A percentile compares a stretch with the other conserved stretches of the same genome.
phyloP scores from a whole-genome alignment of 2,888 invertebrate genomes.

The Baccha elongata region DNA sequence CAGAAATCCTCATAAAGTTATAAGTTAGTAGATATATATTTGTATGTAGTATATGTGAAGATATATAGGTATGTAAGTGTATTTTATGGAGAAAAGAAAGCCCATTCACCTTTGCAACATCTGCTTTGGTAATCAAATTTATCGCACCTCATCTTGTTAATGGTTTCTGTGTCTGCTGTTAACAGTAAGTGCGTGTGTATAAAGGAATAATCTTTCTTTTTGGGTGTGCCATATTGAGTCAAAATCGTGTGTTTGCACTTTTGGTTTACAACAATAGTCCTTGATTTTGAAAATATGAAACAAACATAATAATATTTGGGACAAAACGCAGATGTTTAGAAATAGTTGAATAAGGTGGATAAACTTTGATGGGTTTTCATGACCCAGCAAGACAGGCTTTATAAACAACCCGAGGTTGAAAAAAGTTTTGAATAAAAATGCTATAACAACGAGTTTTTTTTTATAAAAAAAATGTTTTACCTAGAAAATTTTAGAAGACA shows the following conservation, averaged over 20 bases:
- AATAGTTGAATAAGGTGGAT: constrained; percentile 1
- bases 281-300: constrained; percentile 14
- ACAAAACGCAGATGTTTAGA: constrained; percentile 15
- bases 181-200: constrained; percentile 38
- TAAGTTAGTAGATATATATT: neutral
- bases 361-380: constrained; percentile 25
- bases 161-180: constrained; percentile 39
- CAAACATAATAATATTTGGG: neutral
- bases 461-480: too few relatives aligned
- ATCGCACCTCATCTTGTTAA: constrained; percentile 66
- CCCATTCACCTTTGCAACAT: constrained; percentile 46
- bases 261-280: constrained; percentile 37
- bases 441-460: too few relatives aligned
- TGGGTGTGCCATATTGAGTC: neutral
- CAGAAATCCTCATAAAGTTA: constrained; percentile 11
- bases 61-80: too few relatives aligned
- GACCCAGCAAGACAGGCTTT: constrained; percentile 25
- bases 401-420: too few relatives aligned
- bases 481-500: too few relatives aligned
- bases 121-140: constrained; percentile 65
- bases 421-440: too few relatives aligned
- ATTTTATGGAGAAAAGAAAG: constrained; percentile 13
- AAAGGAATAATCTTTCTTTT: constrained; percentile 3
- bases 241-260: constrained; percentile 45
- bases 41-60: constrained; percentile 1